phyloP scores from a whole-genome alignment of 2,113 vertebrate species.

The Rhinopomastus cyanomelas region DNA sequence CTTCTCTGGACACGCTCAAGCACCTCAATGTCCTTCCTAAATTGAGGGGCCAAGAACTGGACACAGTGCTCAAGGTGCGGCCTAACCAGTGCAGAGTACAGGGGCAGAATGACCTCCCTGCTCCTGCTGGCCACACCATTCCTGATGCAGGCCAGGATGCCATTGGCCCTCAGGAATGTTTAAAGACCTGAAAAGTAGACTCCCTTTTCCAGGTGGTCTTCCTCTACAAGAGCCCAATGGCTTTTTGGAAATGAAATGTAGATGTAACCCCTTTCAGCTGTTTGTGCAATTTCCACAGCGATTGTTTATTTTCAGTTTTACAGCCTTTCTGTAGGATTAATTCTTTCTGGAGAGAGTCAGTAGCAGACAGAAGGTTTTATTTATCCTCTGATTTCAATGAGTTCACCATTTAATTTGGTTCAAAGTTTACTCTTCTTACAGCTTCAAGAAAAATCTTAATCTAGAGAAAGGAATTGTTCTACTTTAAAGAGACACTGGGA shows the following conservation, averaged over 20 bases:
- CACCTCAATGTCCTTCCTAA: too few species aligned
- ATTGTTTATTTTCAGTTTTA: neutral
- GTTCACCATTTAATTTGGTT: neutral
- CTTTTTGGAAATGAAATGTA: neutral
- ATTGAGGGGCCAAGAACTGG: too few species aligned
- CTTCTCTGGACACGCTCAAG: too few species aligned
- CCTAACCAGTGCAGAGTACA: too few species aligned
- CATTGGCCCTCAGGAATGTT: neutral
- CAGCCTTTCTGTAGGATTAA: neutral
- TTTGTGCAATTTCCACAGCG: neutral
- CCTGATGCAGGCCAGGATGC: too few species aligned
- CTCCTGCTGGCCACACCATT: too few species aligned
- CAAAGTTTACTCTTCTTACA: neutral
- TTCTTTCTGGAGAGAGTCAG: neutral
- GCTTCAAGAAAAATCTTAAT: slow-evolving; percentile 8
- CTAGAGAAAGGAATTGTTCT: neutral
- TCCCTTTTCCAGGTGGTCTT: neutral
- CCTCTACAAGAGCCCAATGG: neutral
- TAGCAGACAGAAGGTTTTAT: neutral
- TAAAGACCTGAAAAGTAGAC: neutral
- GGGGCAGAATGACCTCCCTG: too few species aligned
- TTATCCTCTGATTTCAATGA: neutral
- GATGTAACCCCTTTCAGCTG: neutral
- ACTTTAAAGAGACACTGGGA: neutral
- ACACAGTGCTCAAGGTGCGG: too few species aligned